Evolutionary conservation across 2,888 invertebrate species (phyloP).

Genomic region (Coelinius sp.): DNA sequence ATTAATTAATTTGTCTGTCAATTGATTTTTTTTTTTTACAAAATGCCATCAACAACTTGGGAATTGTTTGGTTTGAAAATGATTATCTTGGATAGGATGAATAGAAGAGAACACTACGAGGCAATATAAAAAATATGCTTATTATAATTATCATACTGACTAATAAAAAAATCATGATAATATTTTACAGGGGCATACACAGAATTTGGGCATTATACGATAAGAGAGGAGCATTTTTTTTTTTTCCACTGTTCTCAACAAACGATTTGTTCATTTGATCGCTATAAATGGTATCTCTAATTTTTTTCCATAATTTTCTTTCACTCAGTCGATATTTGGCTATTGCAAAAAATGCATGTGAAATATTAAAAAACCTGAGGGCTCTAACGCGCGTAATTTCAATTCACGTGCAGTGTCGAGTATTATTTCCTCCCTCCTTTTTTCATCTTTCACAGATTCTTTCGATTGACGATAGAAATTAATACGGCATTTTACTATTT

Average conservation of each 20-base stretch:
- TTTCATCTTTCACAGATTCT: slow-evolving; percentile 11
- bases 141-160: slow-evolving; percentile 66
- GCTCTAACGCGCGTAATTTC: slow-evolving; percentile 30
- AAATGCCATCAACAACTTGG: slow-evolving; percentile 14
- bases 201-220: slow-evolving; percentile 44
- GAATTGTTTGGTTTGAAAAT: background rate
- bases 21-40: slow-evolving; percentile 31
- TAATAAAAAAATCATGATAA: slow-evolving; percentile 65
- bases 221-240: slow-evolving; percentile 54
- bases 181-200: slow-evolving; percentile 68
- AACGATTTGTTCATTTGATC: slow-evolving; percentile 13
- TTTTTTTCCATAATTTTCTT: slow-evolving; percentile 24
- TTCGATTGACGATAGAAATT: background rate
- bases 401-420: slow-evolving; percentile 22
- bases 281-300: background rate
- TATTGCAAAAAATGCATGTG: slow-evolving; percentile 42
- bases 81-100: slow-evolving; percentile 20
- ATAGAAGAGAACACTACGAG: slow-evolving; percentile 60
- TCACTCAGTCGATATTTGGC: slow-evolving; percentile 47
- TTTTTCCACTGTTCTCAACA: slow-evolving; percentile 30
- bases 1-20: slow-evolving; percentile 5
- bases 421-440: slow-evolving; percentile 26
- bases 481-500: background rate
- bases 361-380: slow-evolving; percentile 34
- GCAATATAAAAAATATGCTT: slow-evolving; percentile 69